These are phyloP conservation scores for Synergus umbraculus DNA, from an alignment of 2,888 invertebrate species.

Conservation along the genomic window DNA sequence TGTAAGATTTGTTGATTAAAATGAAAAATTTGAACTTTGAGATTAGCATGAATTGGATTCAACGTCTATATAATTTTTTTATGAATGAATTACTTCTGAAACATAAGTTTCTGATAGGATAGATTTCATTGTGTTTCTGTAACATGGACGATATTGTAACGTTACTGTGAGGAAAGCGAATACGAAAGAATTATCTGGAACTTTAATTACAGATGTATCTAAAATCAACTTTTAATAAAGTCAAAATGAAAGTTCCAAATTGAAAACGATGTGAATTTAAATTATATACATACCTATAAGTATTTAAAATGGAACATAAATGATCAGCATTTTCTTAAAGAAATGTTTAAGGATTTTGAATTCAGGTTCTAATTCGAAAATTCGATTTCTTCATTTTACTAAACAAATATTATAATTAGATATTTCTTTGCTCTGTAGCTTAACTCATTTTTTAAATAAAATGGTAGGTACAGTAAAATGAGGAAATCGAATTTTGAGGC, in stretches of 20 bases:
- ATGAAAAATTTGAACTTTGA: too few species aligned
- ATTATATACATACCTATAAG: not conserved
- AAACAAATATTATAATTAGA: too few species aligned
- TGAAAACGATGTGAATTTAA: not conserved
- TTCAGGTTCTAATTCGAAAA: too few species aligned
- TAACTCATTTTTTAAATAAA: too few species aligned
- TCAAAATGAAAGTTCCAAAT: constrained; percentile 21
- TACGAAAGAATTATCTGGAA: constrained; percentile 23
- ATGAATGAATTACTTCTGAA: not conserved
- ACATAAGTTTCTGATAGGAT: not conserved
- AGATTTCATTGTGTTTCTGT: not conserved
- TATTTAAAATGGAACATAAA: not conserved
- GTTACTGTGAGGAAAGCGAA: constrained; percentile 14
- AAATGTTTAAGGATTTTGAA: too few species aligned
- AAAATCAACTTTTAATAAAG: constrained; percentile 33
- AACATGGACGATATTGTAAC: constrained; percentile 11
- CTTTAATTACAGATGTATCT: constrained; percentile 18
- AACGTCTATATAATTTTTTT: not conserved
- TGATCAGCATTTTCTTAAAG: too few species aligned
- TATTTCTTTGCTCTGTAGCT: too few species aligned
- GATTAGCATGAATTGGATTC: too few species aligned
- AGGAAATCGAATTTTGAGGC: too few species aligned
- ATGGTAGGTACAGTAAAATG: too few species aligned
- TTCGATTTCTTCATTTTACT: too few species aligned
- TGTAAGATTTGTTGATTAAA: too few species aligned